Evolutionary conservation across 1,140 invertebrate species (phyloP).

Genomic region (Drosophila biarmipes): DNA sequence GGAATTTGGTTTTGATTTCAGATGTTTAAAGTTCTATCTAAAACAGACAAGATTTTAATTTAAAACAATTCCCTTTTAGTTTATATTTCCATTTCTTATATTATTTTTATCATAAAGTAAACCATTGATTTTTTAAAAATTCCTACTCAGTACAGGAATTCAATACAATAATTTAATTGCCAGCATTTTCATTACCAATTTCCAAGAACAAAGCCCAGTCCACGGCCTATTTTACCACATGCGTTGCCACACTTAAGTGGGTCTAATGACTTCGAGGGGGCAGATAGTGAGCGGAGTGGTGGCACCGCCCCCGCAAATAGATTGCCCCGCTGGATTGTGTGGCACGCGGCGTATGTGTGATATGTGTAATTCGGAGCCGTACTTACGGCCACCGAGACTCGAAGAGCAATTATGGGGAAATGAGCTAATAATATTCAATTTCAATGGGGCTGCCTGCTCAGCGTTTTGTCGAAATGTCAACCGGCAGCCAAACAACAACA

Average conservation of each 20-base stretch:
- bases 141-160: neutral
- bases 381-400: neutral
- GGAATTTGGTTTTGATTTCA: too few relatives aligned
- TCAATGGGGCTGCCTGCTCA: conserved; percentile 41
- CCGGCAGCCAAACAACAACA: conserved; percentile 48
- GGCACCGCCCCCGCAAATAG: conserved; percentile 24
- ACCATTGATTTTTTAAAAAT: too few relatives aligned
- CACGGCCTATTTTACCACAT: neutral
- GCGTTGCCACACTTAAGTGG: conserved; percentile 14
- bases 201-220: neutral
- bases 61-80: too few relatives aligned
- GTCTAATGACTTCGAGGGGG: conserved; percentile 16
- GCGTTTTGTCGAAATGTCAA: conserved; percentile 75
- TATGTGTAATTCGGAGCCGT: conserved; percentile 61
- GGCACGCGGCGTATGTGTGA: conserved; percentile 45
- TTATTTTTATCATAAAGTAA: too few relatives aligned
- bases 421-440: conserved; percentile 77
- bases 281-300: neutral
- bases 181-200: neutral
- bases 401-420: conserved; percentile 57
- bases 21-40: too few relatives aligned
- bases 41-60: too few relatives aligned
- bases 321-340: conserved; percentile 5
- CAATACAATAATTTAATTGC: neutral
- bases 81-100: too few relatives aligned